Evolutionary conservation across 2,888 invertebrate species (phyloP), one percentile per base, ranked within the genome.

Genomic region (Lysandra bellargus): DNA sequence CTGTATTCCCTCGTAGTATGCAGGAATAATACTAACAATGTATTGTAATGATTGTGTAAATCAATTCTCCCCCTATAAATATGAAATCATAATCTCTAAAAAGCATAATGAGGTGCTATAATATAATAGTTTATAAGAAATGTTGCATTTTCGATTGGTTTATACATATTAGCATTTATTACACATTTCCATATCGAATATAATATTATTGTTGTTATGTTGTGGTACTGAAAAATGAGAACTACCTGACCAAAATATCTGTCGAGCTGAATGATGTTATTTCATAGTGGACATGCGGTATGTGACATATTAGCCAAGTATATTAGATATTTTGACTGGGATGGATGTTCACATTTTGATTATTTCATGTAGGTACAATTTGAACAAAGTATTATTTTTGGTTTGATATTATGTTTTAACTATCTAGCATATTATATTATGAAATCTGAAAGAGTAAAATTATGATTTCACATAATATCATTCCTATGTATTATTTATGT

Each of bases 81-180:
- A 53, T 57, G 33, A 57, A 76, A 30, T 57, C 57, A 33, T 76
- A 89, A 89, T 90, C 87, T 89, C 87, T 82, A 85, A 85, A 84
- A 83, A 87, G 76, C 76, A 76, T 86, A 85, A 85, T 83, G 84
- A 87, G 92, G 91, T 92, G 92, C 92, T 92, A 89, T 85, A 88
- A 80, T 80, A 83, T 80, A 79, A 73, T 81, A 76, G 76, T 57
- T 33, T 82, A 81, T 84, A 83, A 84, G 82, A 81, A 79, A 82
- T 83, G 81, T 84, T 84, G 84, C 84, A 84, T 84, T 84, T 84
- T 82, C 53, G 64, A 82, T 80, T 82, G 79, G 80, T 80, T 82
- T 81, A 80, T 79, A 80, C 69, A 69, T 80, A 77, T 85, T 85
- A 57, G 82, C 82, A 85, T 84, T 83, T 84, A 82, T 80, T 80